Evolutionary conservation across 2,797 vertebrate species (phyloP), one percentile per base, ranked within the genome.

Genomic region (Galagoides demidoff): DNA sequence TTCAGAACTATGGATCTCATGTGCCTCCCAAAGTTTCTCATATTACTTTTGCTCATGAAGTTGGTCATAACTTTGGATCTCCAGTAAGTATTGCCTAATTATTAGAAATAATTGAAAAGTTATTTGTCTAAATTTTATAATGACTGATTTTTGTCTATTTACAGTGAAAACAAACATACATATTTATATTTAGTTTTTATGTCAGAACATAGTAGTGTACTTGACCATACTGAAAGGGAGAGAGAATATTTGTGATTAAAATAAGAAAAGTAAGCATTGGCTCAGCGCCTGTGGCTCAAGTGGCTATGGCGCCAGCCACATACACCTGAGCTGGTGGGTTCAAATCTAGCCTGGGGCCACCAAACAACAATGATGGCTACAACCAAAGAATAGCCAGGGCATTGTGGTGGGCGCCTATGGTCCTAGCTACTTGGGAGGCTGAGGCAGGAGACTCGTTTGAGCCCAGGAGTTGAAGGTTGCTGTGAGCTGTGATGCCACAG

Each of bases 51-150:
- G 99, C 99, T 92, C 99, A 99, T 95, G 99, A 99, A 97, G 99
- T 99, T 76, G 99, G 99, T 73, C 99, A 99, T 98, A 99, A 99
- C 98, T 99, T 99, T 97, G 99, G 99, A 92, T 99, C 99, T 49
- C 99, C 99, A 96, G 99, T 99, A 98, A 99, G 99, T 99, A 97
- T 89, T 92, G 3, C 83, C 45, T 89, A 85, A 77, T 91, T 86
- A 64, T 43, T 57, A 87, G 16, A 39, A 11, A 57, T 64, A 52
- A 66, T 81, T 85, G 23, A 78, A 49, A 94, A 88, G 39, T 66
- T 93, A 39, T 17, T 93, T 61, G 29, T 16, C 10, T 95, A 57
- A 34, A 3, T 90, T 93, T 95, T 89, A 73, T 74, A 12, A 82
- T 81, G 17, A 92, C 3, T 74, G 39, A 70, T 73, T 64, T 89